These are phyloP conservation scores for Xiphorhynchus elegans DNA, from an alignment of 2,113 vertebrate genomes.

Conservation along the genomic window DNA sequence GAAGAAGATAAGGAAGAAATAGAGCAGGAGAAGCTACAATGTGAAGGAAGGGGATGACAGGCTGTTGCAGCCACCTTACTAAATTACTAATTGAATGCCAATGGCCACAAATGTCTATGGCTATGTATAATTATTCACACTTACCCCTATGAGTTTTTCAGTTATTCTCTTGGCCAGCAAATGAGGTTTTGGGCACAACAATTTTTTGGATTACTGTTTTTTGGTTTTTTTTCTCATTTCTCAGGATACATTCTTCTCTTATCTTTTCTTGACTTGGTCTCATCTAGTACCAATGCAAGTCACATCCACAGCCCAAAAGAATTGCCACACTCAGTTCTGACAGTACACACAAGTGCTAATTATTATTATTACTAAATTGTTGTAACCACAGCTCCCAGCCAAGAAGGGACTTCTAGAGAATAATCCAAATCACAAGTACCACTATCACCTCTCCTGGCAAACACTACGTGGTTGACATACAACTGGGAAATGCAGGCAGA, in stretches of 20 bases:
- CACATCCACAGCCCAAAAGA: background rate
- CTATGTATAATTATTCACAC: background rate
- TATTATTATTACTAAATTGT: background rate
- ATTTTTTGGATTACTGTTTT: background rate
- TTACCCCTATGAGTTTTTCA: background rate
- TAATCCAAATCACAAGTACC: background rate
- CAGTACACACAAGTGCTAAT: background rate
- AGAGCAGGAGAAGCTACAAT: background rate
- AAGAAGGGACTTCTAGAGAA: background rate
- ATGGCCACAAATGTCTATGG: background rate
- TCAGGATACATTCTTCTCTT: background rate
- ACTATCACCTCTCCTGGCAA: background rate
- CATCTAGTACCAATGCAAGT: background rate
- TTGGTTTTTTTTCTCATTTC: background rate
- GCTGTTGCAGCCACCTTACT: background rate
- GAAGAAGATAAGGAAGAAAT: background rate
- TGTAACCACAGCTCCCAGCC: background rate
- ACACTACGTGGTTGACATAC: background rate
- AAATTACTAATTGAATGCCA: background rate
- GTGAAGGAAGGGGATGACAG: background rate
- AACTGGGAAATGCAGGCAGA: background rate
- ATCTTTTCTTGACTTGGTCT: background rate
- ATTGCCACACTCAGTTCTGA: background rate
- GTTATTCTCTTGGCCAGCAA: background rate
- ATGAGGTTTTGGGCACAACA: background rate